A percentile compares a stretch with the other conserved stretches of the same genome.
Evolutionary conservation across 2,113 vertebrate genomes (phyloP).

Genomic region (Gallinago jamesoni): DNA sequence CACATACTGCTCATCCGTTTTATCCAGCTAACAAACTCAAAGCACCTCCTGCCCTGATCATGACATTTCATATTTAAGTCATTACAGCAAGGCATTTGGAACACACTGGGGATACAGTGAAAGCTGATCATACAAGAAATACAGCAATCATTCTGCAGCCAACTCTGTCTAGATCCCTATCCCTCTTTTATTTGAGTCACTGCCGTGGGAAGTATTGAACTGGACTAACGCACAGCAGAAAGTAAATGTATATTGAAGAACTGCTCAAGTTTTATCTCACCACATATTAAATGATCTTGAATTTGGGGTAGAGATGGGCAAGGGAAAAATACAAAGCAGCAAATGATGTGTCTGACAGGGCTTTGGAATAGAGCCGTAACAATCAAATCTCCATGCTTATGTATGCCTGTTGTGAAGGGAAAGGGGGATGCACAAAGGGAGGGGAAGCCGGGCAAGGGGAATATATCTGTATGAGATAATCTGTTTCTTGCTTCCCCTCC

Average conservation of each 20-base stretch:
- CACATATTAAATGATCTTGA: constrained; percentile 55
- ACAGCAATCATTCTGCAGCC: neutral
- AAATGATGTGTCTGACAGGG: constrained; percentile 1
- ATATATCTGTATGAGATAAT: constrained; percentile 66
- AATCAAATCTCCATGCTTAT: constrained; percentile 4
- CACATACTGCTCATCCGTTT: neutral
- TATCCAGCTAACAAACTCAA: constrained; percentile 27
- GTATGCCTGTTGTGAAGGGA: neutral
- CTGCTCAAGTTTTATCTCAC: constrained; percentile 28
- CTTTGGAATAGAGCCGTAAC: neutral
- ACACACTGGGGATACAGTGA: constrained; percentile 11
- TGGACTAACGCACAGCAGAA: constrained; percentile 40
- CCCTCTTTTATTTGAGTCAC: neutral
- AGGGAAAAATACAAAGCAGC: constrained; percentile 35
- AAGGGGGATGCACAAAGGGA: neutral
- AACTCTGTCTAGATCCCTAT: neutral
- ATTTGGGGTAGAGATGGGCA: constrained; percentile 33
- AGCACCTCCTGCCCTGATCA: constrained; percentile 4
- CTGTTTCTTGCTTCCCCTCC: constrained; percentile 50
- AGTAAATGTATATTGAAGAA: constrained; percentile 42
- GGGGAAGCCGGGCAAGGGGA: neutral
- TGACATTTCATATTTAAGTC: constrained; percentile 47
- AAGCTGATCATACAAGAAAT: constrained; percentile 18
- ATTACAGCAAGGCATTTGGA: neutral
- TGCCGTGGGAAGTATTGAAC: neutral